phyloP scores from a whole-genome alignment of 2,113 vertebrate genomes.

The Rhinoptilus africanus region DNA sequence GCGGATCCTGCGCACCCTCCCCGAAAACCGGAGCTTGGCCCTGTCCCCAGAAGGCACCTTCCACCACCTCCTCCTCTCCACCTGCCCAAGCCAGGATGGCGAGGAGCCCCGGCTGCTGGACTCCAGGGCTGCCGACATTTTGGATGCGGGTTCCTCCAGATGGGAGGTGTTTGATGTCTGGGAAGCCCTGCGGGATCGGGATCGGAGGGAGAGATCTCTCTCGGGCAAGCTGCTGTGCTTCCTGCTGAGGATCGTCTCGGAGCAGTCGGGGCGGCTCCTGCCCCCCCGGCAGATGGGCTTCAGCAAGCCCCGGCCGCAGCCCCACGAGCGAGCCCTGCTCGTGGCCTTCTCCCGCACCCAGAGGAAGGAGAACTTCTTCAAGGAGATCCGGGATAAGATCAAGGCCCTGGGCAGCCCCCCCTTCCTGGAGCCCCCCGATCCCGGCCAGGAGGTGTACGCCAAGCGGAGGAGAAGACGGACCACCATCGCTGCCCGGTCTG shows the following conservation, averaged over 20 bases:
- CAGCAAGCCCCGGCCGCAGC: conserved; percentile 11
- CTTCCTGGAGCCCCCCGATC: conserved; percentile 30
- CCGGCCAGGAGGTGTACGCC: background rate
- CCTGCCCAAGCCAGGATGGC: conserved; percentile 44
- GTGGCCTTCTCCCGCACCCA: conserved; percentile 79
- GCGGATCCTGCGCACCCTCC: conserved; percentile 73
- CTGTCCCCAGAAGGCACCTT: conserved; percentile 59
- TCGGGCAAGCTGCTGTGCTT: conserved; percentile 72
- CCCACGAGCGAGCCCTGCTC: conserved; percentile 79
- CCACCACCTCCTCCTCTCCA: conserved; percentile 76
- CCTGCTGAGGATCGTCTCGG: conserved; percentile 67
- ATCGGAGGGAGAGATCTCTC: conserved; percentile 4
- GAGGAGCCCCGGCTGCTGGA: conserved; percentile 63
- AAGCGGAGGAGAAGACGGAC: conserved; percentile 73
- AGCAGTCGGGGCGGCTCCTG: conserved; percentile 40
- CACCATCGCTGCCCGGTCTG: conserved; percentile 30
- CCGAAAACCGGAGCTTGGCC: conserved; percentile 39
- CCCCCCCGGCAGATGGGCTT: conserved; percentile 74
- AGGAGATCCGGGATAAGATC: conserved; percentile 82
- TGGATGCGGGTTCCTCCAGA: conserved; percentile 29
- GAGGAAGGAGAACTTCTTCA: conserved; percentile 81
- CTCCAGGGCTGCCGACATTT: conserved; percentile 70
- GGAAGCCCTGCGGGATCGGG: conserved; percentile 65
- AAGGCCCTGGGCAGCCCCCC: conserved; percentile 67
- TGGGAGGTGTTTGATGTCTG: conserved; percentile 87